Evolutionary conservation across 2,888 invertebrate species (phyloP).

Genomic region (Alloscopus bannaensis): DNA sequence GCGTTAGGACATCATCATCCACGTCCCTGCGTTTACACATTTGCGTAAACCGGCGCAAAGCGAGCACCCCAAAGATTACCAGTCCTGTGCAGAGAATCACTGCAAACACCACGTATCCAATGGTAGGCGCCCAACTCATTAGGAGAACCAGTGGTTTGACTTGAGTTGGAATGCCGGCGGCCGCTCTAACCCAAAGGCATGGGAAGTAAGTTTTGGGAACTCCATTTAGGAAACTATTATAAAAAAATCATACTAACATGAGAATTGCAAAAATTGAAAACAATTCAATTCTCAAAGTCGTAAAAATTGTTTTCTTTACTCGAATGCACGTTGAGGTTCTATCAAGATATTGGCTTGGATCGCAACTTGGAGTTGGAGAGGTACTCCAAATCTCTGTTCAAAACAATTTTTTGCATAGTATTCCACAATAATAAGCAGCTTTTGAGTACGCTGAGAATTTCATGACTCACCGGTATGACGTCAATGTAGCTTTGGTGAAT

Average conservation of each 20-base stretch:
- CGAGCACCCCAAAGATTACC: constrained; percentile 75
- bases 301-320: constrained; percentile 76
- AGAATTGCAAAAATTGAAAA: constrained; percentile 74
- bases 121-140: constrained; percentile 78
- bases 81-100: constrained; percentile 77
- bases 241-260: too few relatives aligned
- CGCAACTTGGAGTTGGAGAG: constrained; percentile 83
- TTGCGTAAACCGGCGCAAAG: constrained; percentile 74
- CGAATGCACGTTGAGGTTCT: constrained; percentile 80
- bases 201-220: constrained; percentile 80
- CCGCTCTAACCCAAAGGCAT: constrained; percentile 86
- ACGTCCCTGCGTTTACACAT: constrained; percentile 70
- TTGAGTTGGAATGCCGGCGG: constrained; percentile 79
- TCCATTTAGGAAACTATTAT: constrained; percentile 80
- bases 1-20: constrained; percentile 73
- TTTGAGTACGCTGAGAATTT: not conserved
- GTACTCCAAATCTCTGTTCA: constrained; percentile 82
- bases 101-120: constrained; percentile 79
- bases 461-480: constrained; percentile 83
- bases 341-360: constrained; percentile 88
- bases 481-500: constrained; percentile 85
- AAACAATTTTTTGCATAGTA: constrained; percentile 28
- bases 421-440: not conserved
- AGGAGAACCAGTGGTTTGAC: constrained; percentile 79
- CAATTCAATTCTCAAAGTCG: not conserved